Evolutionary conservation across 2,888 invertebrate species (phyloP).

Genomic region (Aphodius granarius): DNA sequence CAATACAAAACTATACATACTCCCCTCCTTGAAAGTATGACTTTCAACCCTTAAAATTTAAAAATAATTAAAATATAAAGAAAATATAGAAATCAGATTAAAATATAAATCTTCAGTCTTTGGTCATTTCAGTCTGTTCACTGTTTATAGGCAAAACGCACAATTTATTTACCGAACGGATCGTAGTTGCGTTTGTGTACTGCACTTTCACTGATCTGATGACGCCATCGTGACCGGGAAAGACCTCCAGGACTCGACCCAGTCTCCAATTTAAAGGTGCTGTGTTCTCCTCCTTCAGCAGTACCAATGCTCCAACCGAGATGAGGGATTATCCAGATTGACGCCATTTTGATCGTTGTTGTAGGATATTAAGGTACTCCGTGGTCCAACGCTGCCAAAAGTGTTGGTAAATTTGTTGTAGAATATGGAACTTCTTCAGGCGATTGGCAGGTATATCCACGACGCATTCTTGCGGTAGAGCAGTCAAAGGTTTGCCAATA

Average conservation of each 20-base stretch:
- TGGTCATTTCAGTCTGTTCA: too few species aligned
- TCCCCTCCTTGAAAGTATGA: too few species aligned
- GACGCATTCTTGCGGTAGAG: background rate
- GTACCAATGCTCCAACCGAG: background rate
- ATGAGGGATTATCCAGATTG: background rate
- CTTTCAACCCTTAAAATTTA: too few species aligned
- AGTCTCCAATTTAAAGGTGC: background rate
- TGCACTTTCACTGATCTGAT: background rate
- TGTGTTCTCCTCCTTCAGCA: background rate
- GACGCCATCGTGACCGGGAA: constrained; percentile 3
- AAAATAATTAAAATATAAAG: too few species aligned
- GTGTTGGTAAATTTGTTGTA: too few species aligned
- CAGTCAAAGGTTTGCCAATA: background rate
- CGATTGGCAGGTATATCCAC: background rate
- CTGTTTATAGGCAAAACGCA: background rate
- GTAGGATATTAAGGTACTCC: too few species aligned
- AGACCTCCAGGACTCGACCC: background rate
- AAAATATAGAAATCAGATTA: too few species aligned
- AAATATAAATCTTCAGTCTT: too few species aligned
- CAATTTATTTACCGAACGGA: background rate
- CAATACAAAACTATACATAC: too few species aligned
- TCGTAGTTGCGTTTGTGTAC: background rate
- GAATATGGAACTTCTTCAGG: too few species aligned
- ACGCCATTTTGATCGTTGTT: background rate
- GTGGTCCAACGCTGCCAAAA: too few species aligned